These are phyloP conservation scores for Callorhinus ursinus DNA, from an alignment of 2,113 vertebrate genomes.

Conservation along the genomic window DNA sequence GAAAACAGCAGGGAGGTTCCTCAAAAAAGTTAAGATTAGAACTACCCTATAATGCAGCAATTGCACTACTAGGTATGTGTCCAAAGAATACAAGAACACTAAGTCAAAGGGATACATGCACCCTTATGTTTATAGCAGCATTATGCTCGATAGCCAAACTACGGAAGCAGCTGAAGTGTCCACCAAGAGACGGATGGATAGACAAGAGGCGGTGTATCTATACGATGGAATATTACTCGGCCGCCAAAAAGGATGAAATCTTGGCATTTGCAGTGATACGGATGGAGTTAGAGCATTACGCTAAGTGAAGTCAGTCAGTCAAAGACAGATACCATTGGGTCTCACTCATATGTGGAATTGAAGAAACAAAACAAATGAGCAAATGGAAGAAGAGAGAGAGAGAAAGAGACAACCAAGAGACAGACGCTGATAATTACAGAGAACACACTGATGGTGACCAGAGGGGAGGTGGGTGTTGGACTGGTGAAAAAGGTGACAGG, in stretches of 20 bases:
- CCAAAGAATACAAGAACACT: not conserved
- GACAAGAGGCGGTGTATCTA: not conserved
- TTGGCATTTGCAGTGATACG: not conserved
- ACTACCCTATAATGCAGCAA: not conserved
- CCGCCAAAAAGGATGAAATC: not conserved
- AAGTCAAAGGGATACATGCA: not conserved
- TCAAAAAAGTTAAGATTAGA: not conserved
- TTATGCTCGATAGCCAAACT: not conserved
- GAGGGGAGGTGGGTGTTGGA: not conserved
- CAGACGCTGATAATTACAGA: not conserved
- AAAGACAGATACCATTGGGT: not conserved
- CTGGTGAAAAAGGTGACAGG: accelerated
- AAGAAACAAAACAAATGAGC: not conserved
- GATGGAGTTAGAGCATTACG: not conserved
- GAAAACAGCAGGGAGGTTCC: not conserved
- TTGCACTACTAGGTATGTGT: not conserved
- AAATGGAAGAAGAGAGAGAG: not conserved
- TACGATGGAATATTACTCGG: not conserved
- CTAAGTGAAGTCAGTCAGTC: not conserved
- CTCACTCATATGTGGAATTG: not conserved
- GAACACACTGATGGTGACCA: accelerated
- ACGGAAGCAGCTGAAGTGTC: not conserved
- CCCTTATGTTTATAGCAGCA: not conserved
- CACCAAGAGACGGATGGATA: accelerated
- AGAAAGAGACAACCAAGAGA: not conserved